These are phyloP conservation scores for Myotis daubentonii DNA, from an alignment of 2,797 vertebrate species.

Conservation along the genomic window DNA sequence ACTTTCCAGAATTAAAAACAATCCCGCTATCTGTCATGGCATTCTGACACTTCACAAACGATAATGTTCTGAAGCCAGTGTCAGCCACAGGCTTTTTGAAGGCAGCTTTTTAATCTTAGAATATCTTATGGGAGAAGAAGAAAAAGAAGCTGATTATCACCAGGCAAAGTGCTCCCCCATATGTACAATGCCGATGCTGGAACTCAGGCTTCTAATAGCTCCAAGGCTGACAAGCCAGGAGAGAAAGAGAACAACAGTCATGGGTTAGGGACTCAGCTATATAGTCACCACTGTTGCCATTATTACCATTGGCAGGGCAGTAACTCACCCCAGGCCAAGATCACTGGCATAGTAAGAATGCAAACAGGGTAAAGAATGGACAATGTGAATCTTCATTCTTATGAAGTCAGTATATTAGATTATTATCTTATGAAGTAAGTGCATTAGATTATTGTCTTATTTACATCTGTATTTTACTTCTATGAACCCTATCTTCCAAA, in stretches of 20 bases:
- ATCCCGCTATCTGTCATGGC: not conserved
- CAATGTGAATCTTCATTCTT: not conserved
- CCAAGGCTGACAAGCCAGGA: not conserved
- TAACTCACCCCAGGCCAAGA: not conserved
- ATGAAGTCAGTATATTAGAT: not conserved
- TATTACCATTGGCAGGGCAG: not conserved
- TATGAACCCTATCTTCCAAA: conserved; percentile 51
- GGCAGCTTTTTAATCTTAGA: conserved; percentile 23
- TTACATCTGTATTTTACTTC: not conserved
- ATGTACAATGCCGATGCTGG: not conserved
- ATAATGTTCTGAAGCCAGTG: not conserved
- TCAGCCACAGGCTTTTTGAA: conserved; percentile 1
- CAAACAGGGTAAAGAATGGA: not conserved
- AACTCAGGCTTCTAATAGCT: not conserved
- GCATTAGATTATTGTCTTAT: not conserved
- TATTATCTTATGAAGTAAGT: not conserved
- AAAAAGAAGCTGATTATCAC: not conserved
- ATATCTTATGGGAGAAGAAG: not conserved
- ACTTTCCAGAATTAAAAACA: conserved; percentile 29
- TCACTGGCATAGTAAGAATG: not conserved
- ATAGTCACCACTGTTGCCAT: not conserved
- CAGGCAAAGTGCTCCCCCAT: not conserved
- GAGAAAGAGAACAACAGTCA: not conserved
- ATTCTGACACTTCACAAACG: not conserved
- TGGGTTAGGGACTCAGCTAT: not conserved